Base-by-base conservation (phyloP, 1,140 invertebrate genomes). In the Chrysopa pallens region DNA sequence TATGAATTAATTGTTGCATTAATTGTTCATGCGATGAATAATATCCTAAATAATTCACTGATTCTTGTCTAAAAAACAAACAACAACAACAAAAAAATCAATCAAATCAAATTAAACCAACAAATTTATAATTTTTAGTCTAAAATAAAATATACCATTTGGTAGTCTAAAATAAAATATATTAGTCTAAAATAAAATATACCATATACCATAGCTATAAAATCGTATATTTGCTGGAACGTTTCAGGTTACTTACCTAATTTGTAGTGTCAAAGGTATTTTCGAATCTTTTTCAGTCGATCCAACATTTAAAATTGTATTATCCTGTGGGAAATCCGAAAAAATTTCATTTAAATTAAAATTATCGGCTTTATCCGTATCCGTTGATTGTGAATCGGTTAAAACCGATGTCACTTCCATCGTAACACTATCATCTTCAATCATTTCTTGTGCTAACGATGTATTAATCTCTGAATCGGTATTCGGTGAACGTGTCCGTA, bases 1-100 rank as follows among this genome's bases (percentile, higher is more conserved):
- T 66, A 45, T 67, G 58, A 13, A 85, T 73, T 12, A 81, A 59
- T 43, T 74, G 63, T 45, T 82, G 76, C 74, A 84, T 78, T 2
- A 76, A 52, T 48, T 80, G 72, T 50, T 84, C 80, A 49, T 84
- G 79, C 0, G 72, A 74, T 12, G 80, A 82, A 54, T 78, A 83
- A 50, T 80, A 84, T 4, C 80, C 80, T 8, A 83, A 60, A 58
- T 84, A 83, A 60, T 79, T 79, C 2, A 82, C 70, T 8, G 68
- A 72, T 54, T 81, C 79, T 48, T 72, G 72, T 17, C 71, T 68
- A 45, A 72, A 33, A 63, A n/a, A n/a, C n/a, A n/a, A n/a, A n/a
- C n/a, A n/a, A n/a, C n/a, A n/a, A n/a, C n/a, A n/a, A n/a, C n/a
- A n/a, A n/a, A n/a, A n/a, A n/a, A n/a, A n/a, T n/a, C n/a, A n/a